Evolutionary conservation across 2,113 vertebrate species (phyloP), one percentile per base, ranked within the genome.

Genomic region (Esox niger): DNA sequence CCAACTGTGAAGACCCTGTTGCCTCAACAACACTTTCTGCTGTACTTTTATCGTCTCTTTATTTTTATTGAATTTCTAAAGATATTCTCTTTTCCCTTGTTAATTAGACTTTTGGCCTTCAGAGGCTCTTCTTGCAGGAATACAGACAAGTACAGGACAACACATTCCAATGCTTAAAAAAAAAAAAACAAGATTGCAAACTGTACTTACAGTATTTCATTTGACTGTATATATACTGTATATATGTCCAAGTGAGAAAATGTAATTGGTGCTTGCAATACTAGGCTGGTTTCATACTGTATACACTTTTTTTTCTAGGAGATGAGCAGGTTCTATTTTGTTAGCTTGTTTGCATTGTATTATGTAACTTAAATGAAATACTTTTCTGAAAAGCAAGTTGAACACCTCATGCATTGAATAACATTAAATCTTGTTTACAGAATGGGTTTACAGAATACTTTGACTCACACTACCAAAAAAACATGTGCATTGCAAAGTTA

Each of bases 251-350:
- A 82, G 75, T 86, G 84, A 78, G 78, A 74, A 73, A 43, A 43
- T 75, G 74, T 75, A 75, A 84, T 62, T 71, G 79, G 75, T 73
- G 73, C 74, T 79, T 84, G 66, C 79, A 82, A 78, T 76, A 86
- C 86, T 88, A 89, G 77, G 89, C 90, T 90, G 89, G 89, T 95
- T 96, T 96, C 93, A 88, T 95, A 95, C 87, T 92, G 87, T 94
- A 94, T 83, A 89, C 78, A 88, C 80, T 92, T 93, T 92, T 79
- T 93, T 95, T 95, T 94, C 86, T 97, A 96, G 94, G 87, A 90
- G 87, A 90, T 81, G 85, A 92, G 87, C 86, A 88, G 91, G 87
- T 90, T 93, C 86, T 94, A 94, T 95, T 97, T 96, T 95, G 91
- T 90, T 93, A 91, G 87, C 56, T 87, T 88, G 82, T 89, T 88